Evolutionary conservation across 1,140 invertebrate genomes (phyloP).

Genomic region (Trichonephila clavata): DNA sequence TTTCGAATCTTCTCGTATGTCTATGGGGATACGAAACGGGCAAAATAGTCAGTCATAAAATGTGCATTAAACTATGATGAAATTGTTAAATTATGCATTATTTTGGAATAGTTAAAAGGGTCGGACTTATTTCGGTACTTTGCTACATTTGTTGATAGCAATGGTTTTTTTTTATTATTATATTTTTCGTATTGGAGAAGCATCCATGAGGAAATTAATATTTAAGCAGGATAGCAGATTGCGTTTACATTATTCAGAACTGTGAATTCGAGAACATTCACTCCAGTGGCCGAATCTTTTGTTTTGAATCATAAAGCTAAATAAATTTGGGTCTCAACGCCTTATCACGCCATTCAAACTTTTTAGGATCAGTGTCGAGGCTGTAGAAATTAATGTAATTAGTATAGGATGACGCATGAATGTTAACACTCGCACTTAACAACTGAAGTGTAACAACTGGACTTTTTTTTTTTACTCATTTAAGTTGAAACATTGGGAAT

Average conservation of each 20-base stretch:
- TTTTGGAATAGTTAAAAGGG: not conserved
- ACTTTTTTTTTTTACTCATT: not conserved
- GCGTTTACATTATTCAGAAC: conserved; percentile 51
- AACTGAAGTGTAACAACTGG: conserved; percentile 16
- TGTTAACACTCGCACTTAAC: conserved; percentile 15
- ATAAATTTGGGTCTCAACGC: not conserved
- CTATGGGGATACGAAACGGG: not conserved
- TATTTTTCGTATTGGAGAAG: not conserved
- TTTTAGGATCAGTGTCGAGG: not conserved
- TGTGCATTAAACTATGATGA: not conserved
- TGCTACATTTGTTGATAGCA: not conserved
- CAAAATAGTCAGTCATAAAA: not conserved
- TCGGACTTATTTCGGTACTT: not conserved
- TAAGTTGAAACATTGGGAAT: not conserved
- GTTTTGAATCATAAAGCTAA: conserved; percentile 7
- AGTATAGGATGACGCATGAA: conserved; percentile 12
- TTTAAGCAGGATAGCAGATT: not conserved
- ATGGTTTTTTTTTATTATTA: not conserved
- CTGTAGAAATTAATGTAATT: conserved; percentile 28
- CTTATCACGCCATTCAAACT: not conserved
- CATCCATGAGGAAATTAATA: conserved; percentile 11
- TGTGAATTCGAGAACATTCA: conserved; percentile 16
- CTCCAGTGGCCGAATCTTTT: conserved; percentile 44
- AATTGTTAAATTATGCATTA: conserved; percentile 9
- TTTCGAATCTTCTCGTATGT: not conserved